phyloP scores from a whole-genome alignment of 2,888 invertebrate genomes.

The Charanyca ferruginea region DNA sequence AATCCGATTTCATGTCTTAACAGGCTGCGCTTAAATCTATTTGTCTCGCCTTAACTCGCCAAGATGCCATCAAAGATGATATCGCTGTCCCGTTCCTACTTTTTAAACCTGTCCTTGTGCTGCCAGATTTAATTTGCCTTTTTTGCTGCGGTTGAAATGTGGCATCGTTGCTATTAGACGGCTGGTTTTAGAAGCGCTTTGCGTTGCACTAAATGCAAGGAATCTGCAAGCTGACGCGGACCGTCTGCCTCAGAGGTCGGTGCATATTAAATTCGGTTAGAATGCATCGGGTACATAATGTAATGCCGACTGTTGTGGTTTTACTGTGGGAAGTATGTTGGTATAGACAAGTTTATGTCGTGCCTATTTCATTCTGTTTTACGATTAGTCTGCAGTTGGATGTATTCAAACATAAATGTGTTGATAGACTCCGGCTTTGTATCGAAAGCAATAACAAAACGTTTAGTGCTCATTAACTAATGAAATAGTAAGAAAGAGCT shows the following conservation, averaged over 20 bases:
- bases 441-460: constrained; percentile 49
- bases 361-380: constrained; percentile 52
- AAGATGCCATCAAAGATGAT: constrained; percentile 73
- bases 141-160: constrained; percentile 72
- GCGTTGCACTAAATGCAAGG: constrained; percentile 60
- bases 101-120: constrained; percentile 80
- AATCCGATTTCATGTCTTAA: constrained; percentile 80
- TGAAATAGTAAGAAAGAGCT: constrained; percentile 41
- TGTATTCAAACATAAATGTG: constrained; percentile 37
- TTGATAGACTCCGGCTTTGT: constrained; percentile 46
- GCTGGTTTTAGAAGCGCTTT: constrained; percentile 68
- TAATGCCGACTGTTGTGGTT: constrained; percentile 43
- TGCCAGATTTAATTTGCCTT: constrained; percentile 82
- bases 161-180: constrained; percentile 69
- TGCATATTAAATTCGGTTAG: constrained; percentile 60
- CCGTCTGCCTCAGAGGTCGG: constrained; percentile 28
- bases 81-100: constrained; percentile 75
- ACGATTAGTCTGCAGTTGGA: constrained; percentile 51
- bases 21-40: constrained; percentile 80
- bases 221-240: constrained; percentile 53
- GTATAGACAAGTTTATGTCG: constrained; percentile 46
- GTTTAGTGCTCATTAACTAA: constrained; percentile 63
- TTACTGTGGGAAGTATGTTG: constrained; percentile 50
- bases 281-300: constrained; percentile 44
- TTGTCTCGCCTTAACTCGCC: constrained; percentile 84